A percentile compares a stretch with the other conserved stretches of the same genome.
These are phyloP conservation scores for Myotis brandtii DNA, from an alignment of 2,113 vertebrate species.

Conservation along the genomic window DNA sequence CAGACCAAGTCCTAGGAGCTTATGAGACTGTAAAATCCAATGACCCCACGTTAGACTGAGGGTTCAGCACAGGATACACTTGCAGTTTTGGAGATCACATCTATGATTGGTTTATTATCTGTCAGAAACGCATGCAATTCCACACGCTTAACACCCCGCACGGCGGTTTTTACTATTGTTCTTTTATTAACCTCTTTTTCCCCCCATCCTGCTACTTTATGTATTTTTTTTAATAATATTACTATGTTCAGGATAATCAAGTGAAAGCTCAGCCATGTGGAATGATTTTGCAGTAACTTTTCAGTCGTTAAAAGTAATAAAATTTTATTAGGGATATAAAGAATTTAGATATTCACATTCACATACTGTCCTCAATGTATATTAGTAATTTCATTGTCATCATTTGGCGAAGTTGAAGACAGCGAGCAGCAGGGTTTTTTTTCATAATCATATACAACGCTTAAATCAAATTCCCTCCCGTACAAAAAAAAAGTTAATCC, in stretches of 20 bases:
- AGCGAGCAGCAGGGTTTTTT: not conserved
- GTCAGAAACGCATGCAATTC: slow-evolving; percentile 62
- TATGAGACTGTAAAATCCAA: slow-evolving; percentile 86
- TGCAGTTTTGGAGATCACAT: slow-evolving; percentile 80
- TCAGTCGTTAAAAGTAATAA: slow-evolving; percentile 59
- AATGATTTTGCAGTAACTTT: slow-evolving; percentile 76
- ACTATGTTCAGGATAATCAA: slow-evolving; percentile 60
- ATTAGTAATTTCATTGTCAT: slow-evolving; percentile 17
- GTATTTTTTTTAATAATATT: slow-evolving; percentile 59
- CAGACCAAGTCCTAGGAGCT: slow-evolving; percentile 82
- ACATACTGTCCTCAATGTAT: not conserved
- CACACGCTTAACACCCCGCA: slow-evolving; percentile 74
- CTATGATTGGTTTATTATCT: slow-evolving; percentile 82
- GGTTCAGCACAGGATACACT: slow-evolving; percentile 73
- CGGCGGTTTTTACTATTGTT: slow-evolving; percentile 71
- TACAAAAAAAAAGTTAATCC: slow-evolving; percentile 33
- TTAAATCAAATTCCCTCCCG: not conserved
- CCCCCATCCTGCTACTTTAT: slow-evolving; percentile 45
- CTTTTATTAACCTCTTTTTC: slow-evolving; percentile 59
- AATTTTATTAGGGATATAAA: slow-evolving; percentile 77
- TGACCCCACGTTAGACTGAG: slow-evolving; percentile 75
- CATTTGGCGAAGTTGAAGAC: slow-evolving; percentile 11
- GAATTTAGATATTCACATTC: slow-evolving; percentile 64
- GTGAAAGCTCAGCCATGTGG: slow-evolving; percentile 49
- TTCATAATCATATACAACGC: slow-evolving; percentile 1